phyloP scores from a whole-genome alignment of 2,797 vertebrate species.

The Periparus ater region DNA sequence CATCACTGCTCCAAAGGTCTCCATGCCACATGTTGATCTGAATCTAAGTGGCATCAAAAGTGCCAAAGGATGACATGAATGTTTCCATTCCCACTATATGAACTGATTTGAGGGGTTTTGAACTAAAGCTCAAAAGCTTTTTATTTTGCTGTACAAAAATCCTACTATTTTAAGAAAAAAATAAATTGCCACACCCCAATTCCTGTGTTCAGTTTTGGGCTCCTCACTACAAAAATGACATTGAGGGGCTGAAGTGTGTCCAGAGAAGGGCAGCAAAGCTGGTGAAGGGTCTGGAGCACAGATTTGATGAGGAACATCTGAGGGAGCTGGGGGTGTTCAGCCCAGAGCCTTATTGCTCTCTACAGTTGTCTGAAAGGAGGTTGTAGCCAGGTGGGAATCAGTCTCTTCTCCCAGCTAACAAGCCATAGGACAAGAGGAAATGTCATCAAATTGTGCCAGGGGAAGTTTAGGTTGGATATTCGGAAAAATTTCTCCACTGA shows the following conservation, averaged over 20 bases:
- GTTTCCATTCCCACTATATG: not conserved
- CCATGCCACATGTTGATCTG: not conserved
- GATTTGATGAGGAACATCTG: not conserved
- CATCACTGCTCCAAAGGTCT: not conserved
- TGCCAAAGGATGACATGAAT: not conserved
- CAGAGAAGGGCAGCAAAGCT: not conserved
- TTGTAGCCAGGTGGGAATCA: accelerated
- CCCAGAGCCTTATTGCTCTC: not conserved
- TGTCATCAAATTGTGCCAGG: not conserved
- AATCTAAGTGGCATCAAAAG: not conserved
- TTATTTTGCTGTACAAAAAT: not conserved
- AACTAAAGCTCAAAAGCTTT: not conserved
- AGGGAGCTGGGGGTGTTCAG: not conserved
- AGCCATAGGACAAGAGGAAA: not conserved
- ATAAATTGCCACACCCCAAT: not conserved
- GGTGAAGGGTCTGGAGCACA: not conserved
- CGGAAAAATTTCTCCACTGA: not conserved
- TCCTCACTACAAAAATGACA: not conserved
- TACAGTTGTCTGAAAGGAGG: not conserved
- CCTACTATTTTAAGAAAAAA: not conserved
- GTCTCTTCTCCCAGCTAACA: not conserved
- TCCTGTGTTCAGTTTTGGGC: not conserved
- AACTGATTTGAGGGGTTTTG: not conserved
- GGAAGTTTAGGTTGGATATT: not conserved
- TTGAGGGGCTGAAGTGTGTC: not conserved